phyloP scores from a whole-genome alignment of 2,113 vertebrate genomes.

The Uropsilus gracilis region DNA sequence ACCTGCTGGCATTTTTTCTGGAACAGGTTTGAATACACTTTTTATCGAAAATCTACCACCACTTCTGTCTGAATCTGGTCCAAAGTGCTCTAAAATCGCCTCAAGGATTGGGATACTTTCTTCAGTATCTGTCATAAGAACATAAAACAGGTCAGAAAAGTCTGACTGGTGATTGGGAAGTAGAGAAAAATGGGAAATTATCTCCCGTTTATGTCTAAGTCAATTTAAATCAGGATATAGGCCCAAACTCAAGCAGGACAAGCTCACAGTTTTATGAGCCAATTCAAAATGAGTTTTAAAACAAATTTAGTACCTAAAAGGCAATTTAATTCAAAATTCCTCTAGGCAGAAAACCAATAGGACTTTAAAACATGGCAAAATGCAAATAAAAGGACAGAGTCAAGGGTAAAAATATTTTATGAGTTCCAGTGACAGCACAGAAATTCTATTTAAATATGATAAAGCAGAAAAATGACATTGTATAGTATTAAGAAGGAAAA shows the following conservation, averaged over 20 bases:
- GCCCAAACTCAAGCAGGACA: slow-evolving; percentile 55
- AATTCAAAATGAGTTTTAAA: slow-evolving; percentile 71
- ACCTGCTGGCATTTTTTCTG: background rate
- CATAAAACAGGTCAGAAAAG: slow-evolving; percentile 38
- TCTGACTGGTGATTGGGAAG: slow-evolving; percentile 17
- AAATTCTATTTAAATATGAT: slow-evolving; percentile 44
- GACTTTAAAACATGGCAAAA: slow-evolving; percentile 68
- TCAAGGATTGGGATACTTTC: background rate
- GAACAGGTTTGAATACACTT: slow-evolving; percentile 16
- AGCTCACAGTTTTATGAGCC: slow-evolving; percentile 60
- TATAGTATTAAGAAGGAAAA: background rate
- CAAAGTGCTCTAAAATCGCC: slow-evolving; percentile 38
- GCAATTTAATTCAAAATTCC: slow-evolving; percentile 69
- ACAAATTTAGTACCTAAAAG: slow-evolving; percentile 72
- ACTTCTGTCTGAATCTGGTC: background rate
- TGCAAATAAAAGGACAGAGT: slow-evolving; percentile 68
- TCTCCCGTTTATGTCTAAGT: slow-evolving; percentile 54
- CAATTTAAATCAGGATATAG: slow-evolving; percentile 44
- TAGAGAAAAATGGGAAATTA: slow-evolving; percentile 47
- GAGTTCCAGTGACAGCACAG: slow-evolving; percentile 52
- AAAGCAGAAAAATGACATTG: slow-evolving; percentile 5
- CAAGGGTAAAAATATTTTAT: slow-evolving; percentile 64
- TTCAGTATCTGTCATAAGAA: slow-evolving; percentile 17
- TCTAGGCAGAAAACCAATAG: slow-evolving; percentile 68
- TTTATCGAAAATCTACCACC: slow-evolving; percentile 22